Base-by-base conservation (phyloP, 2,797 vertebrate species). In the Pseudopleuronectes americanus region DNA sequence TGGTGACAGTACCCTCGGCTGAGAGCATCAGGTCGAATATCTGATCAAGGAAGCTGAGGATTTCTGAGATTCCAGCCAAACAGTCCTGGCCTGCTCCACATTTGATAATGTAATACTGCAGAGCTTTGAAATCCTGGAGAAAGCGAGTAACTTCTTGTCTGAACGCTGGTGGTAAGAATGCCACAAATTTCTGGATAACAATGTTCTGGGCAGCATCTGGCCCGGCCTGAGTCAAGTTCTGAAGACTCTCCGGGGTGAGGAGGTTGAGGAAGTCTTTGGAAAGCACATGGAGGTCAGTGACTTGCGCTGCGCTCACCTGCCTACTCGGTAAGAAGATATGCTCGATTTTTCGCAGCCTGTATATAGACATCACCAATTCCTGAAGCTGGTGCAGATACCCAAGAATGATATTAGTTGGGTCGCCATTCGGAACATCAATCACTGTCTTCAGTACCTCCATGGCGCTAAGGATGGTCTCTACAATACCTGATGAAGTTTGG, bases 81-180 rank as follows among this genome's bases (percentile, higher is more conserved):
- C 94, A 95, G 83, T 92, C 71, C 3, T 87, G 59, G 10, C 75
- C 87, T 71, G 51, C 21, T 64, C 71, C 57, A 76, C 93, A 94
- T 33, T 63, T 12, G 10, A 47, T 51, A 3, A 94, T 8, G 2
- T 88, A 67, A 68, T 17, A 4, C 66, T 90, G 84, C 60, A 95
- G 68, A 31, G 41, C 43, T 63, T 76, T 73, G 21, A 93, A 90
- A 57, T 84, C 59, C 45, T 81, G 75, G 13, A 94, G 51, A 71
- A 90, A 79, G 8, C 3, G 8, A 47, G 48, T 7, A n/a, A 87
- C 87, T 41, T 80, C 68, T 21, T 66, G 26, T 64, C 86, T 90
- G 28, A 89, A 24, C 31, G 80, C 62, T 3, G 13, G 2, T 61
- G 93, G 90, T 4, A 95, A 69, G 43, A 90, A 22, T 26, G 69